Conservation (phyloP, 37 sponge, comb jelly and placozoan species). For the Bolinopsis microptera region DNA sequence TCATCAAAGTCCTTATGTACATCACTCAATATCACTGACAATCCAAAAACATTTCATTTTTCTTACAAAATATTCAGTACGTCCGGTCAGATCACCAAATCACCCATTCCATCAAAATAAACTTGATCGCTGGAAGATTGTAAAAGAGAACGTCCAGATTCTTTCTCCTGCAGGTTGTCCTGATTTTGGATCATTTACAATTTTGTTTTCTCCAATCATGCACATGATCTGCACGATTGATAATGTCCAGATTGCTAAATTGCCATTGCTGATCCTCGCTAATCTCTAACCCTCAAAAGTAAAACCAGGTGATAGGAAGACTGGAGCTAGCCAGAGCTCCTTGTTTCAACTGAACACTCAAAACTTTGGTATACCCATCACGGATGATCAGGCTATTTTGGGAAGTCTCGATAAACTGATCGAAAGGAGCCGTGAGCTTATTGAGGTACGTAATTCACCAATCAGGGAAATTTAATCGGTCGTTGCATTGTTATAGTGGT, state of each 20-base stretch:
- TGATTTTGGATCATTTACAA: too few relatives aligned
- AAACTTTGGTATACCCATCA: conserved; percentile 57
- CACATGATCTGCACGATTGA: too few relatives aligned
- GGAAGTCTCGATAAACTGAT: conserved; percentile 17
- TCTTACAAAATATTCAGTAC: background rate
- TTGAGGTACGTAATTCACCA: background rate
- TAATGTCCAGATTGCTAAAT: too few relatives aligned
- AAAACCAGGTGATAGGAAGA: conserved; percentile 35
- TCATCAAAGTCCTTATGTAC: too few relatives aligned
- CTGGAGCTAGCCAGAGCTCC: conserved; percentile 23
- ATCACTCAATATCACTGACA: too few relatives aligned
- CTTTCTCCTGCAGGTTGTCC: background rate
- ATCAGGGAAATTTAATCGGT: too few relatives aligned
- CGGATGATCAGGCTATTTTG: conserved; percentile 60
- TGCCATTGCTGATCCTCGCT: too few relatives aligned
- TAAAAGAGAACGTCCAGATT: background rate
- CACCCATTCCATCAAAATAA: background rate
- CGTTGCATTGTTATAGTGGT: too few relatives aligned
- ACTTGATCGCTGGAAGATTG: background rate
- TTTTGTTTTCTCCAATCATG: too few relatives aligned
- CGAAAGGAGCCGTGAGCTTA: conserved; percentile 41
- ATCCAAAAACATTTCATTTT: too few relatives aligned
- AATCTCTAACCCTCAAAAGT: conserved; percentile 44
- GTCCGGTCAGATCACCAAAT: background rate
- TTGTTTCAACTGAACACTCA: conserved; percentile 39